phyloP scores from a whole-genome alignment of 1,140 invertebrate genomes.

The Lordiphosa stackelbergi region DNA sequence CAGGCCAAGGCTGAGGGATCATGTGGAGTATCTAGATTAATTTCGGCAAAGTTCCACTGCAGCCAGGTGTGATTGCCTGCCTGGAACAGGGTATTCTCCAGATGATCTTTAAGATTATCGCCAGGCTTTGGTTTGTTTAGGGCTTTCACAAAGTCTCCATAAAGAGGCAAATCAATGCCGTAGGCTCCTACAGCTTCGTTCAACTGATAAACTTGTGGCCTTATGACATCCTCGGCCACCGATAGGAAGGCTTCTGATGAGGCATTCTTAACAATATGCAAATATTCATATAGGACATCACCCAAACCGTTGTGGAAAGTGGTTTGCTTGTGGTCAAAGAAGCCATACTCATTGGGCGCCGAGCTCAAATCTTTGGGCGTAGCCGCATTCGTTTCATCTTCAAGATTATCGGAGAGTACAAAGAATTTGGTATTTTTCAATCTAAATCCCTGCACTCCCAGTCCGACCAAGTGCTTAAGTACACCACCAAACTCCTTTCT shows the following conservation, averaged over 20 bases:
- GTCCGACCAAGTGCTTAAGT: constrained; percentile 82
- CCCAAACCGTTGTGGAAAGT: constrained; percentile 80
- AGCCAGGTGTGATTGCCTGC: constrained; percentile 56
- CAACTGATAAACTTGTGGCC: constrained; percentile 48
- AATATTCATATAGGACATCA: constrained; percentile 80
- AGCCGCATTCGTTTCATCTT: constrained; percentile 76
- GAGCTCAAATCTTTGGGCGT: constrained; percentile 36
- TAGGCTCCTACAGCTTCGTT: constrained; percentile 21
- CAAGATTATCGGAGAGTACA: constrained; percentile 79
- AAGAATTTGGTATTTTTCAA: constrained; percentile 83
- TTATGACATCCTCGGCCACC: constrained; percentile 62
- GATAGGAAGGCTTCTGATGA: constrained; percentile 77
- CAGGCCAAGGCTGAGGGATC: constrained; percentile 79
- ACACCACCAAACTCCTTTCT: constrained; percentile 82
- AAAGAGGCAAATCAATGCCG: constrained; percentile 70
- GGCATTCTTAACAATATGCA: constrained; percentile 78
- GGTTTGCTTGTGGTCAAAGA: constrained; percentile 81
- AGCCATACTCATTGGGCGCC: constrained; percentile 79
- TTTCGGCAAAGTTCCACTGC: constrained; percentile 66
- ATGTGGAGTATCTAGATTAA: constrained; percentile 36
- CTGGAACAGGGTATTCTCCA: constrained; percentile 34
- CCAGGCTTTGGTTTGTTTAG: constrained; percentile 31
- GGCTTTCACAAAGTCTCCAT: constrained; percentile 51
- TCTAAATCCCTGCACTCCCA: constrained; percentile 86
- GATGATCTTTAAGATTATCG: constrained; percentile 35